Evolutionary conservation across 2,113 vertebrate species (phyloP).

Genomic region (Archocentrus centrarchus): DNA sequence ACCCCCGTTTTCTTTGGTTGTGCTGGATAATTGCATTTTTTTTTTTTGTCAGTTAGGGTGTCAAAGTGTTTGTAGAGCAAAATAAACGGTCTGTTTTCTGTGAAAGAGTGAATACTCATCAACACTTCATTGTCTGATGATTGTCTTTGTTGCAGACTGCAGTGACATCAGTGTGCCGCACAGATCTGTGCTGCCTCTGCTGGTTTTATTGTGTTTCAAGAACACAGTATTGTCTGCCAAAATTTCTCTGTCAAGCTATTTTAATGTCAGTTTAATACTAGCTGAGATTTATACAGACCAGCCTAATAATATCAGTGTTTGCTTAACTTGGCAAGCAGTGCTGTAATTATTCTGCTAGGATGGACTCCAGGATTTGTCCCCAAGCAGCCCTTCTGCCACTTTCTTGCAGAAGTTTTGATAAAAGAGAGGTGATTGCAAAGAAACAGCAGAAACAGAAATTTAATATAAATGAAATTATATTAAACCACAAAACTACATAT

Average conservation of each 20-base stretch:
- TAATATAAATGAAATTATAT: neutral
- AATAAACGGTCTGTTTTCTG: neutral
- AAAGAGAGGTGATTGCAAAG: neutral
- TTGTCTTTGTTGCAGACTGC: neutral
- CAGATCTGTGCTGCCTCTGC: neutral
- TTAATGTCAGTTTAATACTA: neutral
- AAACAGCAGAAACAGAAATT: neutral
- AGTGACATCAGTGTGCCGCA: neutral
- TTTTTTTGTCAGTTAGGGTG: neutral
- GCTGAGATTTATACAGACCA: neutral
- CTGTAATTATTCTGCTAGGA: neutral
- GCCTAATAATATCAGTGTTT: neutral
- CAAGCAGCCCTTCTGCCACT: neutral
- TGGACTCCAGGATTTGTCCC: neutral
- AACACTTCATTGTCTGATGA: neutral
- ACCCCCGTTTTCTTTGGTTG: neutral
- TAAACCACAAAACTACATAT: neutral
- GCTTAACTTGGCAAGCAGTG: neutral
- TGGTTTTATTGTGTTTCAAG: neutral
- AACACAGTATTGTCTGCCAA: neutral
- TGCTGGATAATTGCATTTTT: neutral
- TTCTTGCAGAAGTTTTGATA: neutral
- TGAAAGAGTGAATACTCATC: too few species aligned
- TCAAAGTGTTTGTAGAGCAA: neutral
- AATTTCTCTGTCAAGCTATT: neutral